Evolutionary conservation across 2,797 vertebrate genomes (phyloP), one percentile per base, ranked within the genome.

Genomic region (Brachyalestes nurse): DNA sequence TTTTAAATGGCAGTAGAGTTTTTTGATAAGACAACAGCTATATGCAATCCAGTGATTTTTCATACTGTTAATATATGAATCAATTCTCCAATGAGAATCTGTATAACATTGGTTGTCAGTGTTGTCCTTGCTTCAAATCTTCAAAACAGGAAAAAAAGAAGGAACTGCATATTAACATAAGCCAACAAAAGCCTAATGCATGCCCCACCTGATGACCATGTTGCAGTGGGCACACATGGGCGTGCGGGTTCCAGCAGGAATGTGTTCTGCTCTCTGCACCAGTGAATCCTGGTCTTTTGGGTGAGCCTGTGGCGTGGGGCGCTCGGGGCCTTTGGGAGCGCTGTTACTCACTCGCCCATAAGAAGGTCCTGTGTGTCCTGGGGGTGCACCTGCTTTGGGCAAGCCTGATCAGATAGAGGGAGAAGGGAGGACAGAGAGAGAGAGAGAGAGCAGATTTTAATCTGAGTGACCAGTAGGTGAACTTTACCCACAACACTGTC

Each of bases 171-270:
- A 21, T 19, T 42, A 42, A 42, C 38, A 61, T 21, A 2, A 79
- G 14, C 25, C 55, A 64, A 72, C 19, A 53, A 60, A 69, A 23
- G 67, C 61, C 53, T 14, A 82, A 75, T 6, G 12, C 21, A 71
- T 58, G 12, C 17, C 80, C 23, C 60, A 99, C 98, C 98, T 96
- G 83, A 99, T 99, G 86, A 98, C 95, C 73, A 92, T 95, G 90
- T 96, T 95, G 87, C 98, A 99, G 83, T 96, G 94, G 0, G 91
- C 95, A 73, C 98, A 99, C 96, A 98, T 96, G 0, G 98, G 97
- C 2, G 98, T 99, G 38, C 98, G 95, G 0, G 93, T 97, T 42
- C 96, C 97, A 0, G 97, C 97, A 0, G 97, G 97, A 84, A 99
- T 97, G 86, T 98, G 96, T 90, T 99, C 97, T 0, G 98, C 97